Base-by-base conservation (phyloP, 2,888 invertebrate species). In the Dicranocentrus wangi region DNA sequence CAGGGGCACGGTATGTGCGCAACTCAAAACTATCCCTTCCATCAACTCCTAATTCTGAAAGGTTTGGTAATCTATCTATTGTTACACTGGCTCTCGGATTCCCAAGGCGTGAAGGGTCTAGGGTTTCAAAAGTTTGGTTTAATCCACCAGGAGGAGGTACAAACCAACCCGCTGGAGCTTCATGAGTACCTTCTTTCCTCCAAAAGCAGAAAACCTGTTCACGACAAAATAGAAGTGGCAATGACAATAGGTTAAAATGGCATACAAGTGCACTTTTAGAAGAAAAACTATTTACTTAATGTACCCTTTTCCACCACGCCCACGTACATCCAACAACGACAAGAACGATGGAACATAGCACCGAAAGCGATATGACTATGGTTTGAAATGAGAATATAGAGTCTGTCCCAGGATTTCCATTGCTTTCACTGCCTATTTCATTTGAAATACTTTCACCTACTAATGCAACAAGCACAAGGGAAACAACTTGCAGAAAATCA, bases 21-120 rank as follows among this genome's bases (percentile, higher is more conserved):
- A 83, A 42, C 39, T 83, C 83, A 65, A 83, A 83, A 27, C 83
- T 83, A 32, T 72, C 32, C n/a, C 77, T n/a, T 10, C 77, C 69
- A 51, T 81, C 73, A n/a, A 76, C 7, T 10, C 63, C 70, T n/a
- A 76, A 25, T 2, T 77, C 71, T n/a, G 10, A 3, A 27, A 76
- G n/a, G 19, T 10, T 63, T 39, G 83, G 83, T 17, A 83, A 27
- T 23, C 72, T 77, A 7, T 81, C 83, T 13, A 83, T 76, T 1
- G 60, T 51, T 10, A 80, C 55, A 19, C 65, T 32, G 1, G 60
- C 28, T n/a, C 63, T n/a, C 28, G n/a, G 13, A 23, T 61, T 17
- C 19, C 70, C 21, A 17, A 72, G 55, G 2, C 7, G 13, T 2
- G 42, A 17, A 58, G 68, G 42, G 60, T 79, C 78, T 10, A 78